Percentiles rank a stretch among this genome's conserved stretches.
Evolutionary conservation across 2,797 vertebrate genomes (phyloP).

Genomic region (Falco rusticolus): DNA sequence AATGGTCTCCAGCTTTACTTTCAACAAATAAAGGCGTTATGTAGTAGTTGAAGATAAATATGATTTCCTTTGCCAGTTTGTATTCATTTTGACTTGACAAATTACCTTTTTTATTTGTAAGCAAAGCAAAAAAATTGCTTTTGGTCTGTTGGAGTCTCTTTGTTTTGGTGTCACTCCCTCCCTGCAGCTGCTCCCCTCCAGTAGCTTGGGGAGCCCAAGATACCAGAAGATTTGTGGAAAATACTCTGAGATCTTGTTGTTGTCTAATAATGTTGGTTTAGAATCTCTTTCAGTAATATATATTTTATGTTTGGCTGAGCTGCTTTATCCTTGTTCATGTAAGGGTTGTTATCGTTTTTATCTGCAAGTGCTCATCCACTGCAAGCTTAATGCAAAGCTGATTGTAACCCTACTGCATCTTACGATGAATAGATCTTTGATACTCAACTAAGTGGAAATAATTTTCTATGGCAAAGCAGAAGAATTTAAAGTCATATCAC

Average conservation of each 20-base stretch:
- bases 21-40: not conserved
- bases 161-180: conserved; percentile 50
- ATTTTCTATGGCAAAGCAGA: conserved; percentile 88
- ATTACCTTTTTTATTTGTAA: conserved; percentile 21
- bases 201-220: conserved; percentile 32
- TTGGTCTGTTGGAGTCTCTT: conserved; percentile 36
- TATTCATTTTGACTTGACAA: conserved; percentile 4
- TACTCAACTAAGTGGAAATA: conserved; percentile 93
- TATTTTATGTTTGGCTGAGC: conserved; percentile 43
- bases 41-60: not conserved
- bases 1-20: not conserved
- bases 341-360: conserved; percentile 75
- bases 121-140: not conserved
- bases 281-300: conserved; percentile 29
- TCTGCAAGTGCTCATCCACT: conserved; percentile 78
- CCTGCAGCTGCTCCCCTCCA: conserved; percentile 66
- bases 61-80: not conserved
- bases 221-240: conserved; percentile 58
- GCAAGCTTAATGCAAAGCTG: conserved; percentile 79
- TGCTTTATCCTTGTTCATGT: conserved; percentile 49
- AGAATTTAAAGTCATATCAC: conserved; percentile 83
- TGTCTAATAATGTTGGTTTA: conserved; percentile 31
- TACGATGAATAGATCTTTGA: conserved; percentile 91
- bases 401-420: conserved; percentile 80
- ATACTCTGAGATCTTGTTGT: conserved; percentile 44